Evolutionary conservation across 2,797 vertebrate genomes (phyloP).

Genomic region (Rhadinocentrus ornatus): DNA sequence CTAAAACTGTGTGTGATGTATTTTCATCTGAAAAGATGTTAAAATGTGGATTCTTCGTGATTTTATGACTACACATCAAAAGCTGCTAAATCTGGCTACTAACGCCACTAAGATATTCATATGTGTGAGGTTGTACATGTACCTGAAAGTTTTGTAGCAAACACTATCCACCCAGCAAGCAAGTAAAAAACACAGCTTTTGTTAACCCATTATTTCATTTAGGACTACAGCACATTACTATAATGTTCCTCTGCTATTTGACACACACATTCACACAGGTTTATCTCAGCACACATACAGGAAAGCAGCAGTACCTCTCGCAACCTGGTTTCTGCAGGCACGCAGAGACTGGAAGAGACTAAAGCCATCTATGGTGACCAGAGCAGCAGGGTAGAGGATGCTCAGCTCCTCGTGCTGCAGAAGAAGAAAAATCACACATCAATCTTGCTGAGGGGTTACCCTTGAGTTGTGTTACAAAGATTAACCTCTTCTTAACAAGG

Average conservation of each 20-base stretch:
- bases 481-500: too few relatives aligned
- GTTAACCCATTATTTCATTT: conserved; percentile 27
- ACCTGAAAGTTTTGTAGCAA: conserved; percentile 55
- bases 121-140: conserved; percentile 14
- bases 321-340: conserved; percentile 98
- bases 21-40: too few relatives aligned
- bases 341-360: conserved; percentile 98
- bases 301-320: conserved; percentile 85
- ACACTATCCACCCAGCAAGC: conserved; percentile 54
- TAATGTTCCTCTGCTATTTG: neutral
- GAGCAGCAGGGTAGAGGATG: conserved; percentile 93
- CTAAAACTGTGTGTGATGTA: too few relatives aligned
- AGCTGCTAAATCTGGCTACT: neutral
- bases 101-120: neutral
- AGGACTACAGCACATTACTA: neutral
- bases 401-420: conserved; percentile 95
- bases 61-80: neutral
- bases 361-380: conserved; percentile 98
- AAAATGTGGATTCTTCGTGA: too few relatives aligned
- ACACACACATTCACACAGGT: neutral
- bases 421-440: neutral
- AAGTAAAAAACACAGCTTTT: conserved; percentile 37
- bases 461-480: too few relatives aligned
- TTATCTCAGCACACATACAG: neutral
- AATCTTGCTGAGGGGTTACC: too few relatives aligned